Evolutionary conservation across 1,140 invertebrate species (phyloP), one percentile per base, ranked within the genome.

Genomic region (Scylla paramamosain): DNA sequence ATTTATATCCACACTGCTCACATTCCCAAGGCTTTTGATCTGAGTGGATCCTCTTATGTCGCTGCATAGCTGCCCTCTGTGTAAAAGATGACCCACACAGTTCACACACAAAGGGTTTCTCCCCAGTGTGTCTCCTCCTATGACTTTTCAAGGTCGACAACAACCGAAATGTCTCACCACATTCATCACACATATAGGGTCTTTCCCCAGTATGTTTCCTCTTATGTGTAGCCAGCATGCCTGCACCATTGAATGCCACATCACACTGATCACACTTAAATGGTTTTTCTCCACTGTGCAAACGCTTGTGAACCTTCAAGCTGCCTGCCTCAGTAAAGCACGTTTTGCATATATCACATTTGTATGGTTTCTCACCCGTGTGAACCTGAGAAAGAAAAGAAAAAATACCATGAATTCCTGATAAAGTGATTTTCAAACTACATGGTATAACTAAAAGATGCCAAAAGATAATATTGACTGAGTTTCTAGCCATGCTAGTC

Each of bases 231-330:
- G 99, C 99, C 48, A 99, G 97, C 96, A 99, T 99, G 96, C 99
- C 99, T 96, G 99, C 99, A 16, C 99, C 98, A 4, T 99, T 99
- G 97, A 99, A 99, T 95, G 98, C 98, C 97, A 99, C 99, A 96
- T 99, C 98, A 97, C 99, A 99, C 97, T 99, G 98, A 6, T 98
- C 98, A 97, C 99, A 99, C 96, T 99, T 98, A 97, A 99, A 99
- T 0, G 99, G 99, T 96, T 99, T 99, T 96, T 99, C 99, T 0
- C 99, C 99, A 0, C 99, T 99, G 97, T 99, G 99, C 0, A 99
- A 99, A 87, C 99, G 98, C 96, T 99, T 98, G 97, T 99, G 99
- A 96, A 99, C 99, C 96, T 99, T 99, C 31, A 99, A 97, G 0
- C 98, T 98, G 31, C 98, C 98, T 96, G 98, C 98, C 3, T 98